Evolutionary conservation across 2,797 vertebrate genomes (phyloP), one percentile per base, ranked within the genome.

Genomic region (Pitangus sulphuratus): DNA sequence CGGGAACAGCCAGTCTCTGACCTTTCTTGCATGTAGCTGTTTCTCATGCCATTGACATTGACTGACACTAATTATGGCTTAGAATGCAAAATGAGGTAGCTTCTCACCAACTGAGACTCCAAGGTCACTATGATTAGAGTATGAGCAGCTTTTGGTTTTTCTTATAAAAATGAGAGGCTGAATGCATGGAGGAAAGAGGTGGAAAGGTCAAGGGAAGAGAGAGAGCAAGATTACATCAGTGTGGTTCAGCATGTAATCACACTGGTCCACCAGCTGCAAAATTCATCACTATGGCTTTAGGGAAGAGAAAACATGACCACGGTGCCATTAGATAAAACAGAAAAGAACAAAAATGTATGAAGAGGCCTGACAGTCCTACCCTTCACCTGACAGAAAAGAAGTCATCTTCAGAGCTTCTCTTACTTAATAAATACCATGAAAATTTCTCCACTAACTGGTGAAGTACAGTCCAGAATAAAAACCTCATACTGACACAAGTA

Each of bases 51-150:
- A 81, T 81, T 97, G 86, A 94, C 84, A 94, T 91, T 94, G 92
- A 95, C 83, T 97, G 97, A 97, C 89, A 95, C 91, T 96, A 97
- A 97, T 97, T 96, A 94, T 87, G 93, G 93, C 84, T 97, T 86
- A 88, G 95, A 97, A 97, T 94, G 81, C 92, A 96, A 97, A 87
- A 94, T 94, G 93, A 95, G 81, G 90, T 70, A 66, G 75, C 80
- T 83, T 93, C 92, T 94, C 84, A 94, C 91, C 95, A 96, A 72
- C 78, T 65, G 93, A 97, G 87, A 94, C 77, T 96, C 89, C 96
- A 96, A 97, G 96, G 96, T 97, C 96, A 93, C 61, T 56, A 39
- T 40, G 87, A 94, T 95, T 71, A 54, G 21, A 96, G 88, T 69
- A 86, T 44, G 92, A 93, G 89, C 87, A 89, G 66, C 93, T 77